Percentiles rank a stretch among this genome's conserved stretches.
Conservation (phyloP, 2,888 invertebrate genomes). For the Alloscopus bannaensis region DNA sequence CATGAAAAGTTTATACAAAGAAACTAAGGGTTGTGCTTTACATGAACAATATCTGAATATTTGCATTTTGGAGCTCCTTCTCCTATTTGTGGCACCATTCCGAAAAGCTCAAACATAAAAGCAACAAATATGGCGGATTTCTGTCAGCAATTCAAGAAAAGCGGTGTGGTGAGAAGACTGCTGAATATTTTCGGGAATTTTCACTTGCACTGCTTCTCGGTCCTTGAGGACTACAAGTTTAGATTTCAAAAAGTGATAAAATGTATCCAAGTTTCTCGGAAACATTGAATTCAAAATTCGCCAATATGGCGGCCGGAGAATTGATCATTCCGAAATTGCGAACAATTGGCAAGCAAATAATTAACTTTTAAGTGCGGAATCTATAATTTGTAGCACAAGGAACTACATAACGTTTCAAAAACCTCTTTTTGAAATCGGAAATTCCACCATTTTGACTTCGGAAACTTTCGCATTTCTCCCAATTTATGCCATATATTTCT, state of each 20-base stretch:
- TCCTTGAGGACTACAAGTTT: neutral
- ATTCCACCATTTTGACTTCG: constrained; percentile 8
- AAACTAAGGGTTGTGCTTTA: too few species aligned
- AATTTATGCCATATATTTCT: neutral
- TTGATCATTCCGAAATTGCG: constrained; percentile 17
- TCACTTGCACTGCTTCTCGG: neutral
- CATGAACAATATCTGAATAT: too few species aligned
- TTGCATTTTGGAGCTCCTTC: neutral
- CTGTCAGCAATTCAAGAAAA: neutral
- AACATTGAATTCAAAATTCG: constrained; percentile 20
- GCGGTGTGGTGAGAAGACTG: neutral
- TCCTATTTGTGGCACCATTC: neutral
- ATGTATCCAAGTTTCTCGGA: neutral
- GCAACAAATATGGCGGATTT: constrained; percentile 34
- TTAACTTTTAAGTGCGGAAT: neutral
- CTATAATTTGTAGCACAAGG: neutral
- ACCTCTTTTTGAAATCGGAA: constrained; percentile 16
- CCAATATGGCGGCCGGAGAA: constrained; percentile 49
- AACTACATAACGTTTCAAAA: neutral
- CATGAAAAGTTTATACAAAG: too few species aligned
- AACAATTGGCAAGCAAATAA: constrained; percentile 1
- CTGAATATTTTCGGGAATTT: neutral
- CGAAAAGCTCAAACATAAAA: neutral
- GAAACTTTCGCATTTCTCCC: constrained; percentile 11
- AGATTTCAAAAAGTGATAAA: neutral